Evolutionary conservation across 2,797 vertebrate genomes (phyloP), one percentile per base, ranked within the genome.

Genomic region (Alcedo atthis): DNA sequence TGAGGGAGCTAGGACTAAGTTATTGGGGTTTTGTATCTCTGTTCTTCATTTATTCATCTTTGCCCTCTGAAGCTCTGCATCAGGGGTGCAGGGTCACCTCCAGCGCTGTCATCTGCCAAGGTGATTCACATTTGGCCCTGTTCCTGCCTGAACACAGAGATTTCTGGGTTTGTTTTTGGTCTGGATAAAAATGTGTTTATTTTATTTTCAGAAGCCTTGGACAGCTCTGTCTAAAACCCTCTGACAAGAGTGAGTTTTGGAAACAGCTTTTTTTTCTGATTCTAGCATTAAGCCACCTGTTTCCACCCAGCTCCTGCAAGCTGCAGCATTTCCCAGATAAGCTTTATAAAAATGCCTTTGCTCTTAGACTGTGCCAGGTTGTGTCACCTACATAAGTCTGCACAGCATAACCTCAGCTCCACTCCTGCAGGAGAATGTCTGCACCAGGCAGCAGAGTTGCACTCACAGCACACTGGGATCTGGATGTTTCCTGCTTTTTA

Each of bases 231-330:
- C 63, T 78, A 46, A 90, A 94, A 45, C 20, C 37, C 42, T 83
- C 33, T 6, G 8, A 57, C 54, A 75, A 90, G 37, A 12, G 62
- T 49, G 81, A 54, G 17, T 66, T 83, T 75, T 61, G 46, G 42
- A 74, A 94, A 61, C 58, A 81, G 76, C 24, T 83, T 59, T 94
- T 55, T 95, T 51, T 67, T 69, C 77, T 69, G 82, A 89, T 92
- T 92, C 74, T 85, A 63, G 73, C 73, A 24, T 37, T 18, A 46
- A 58, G 46, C 71, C 9, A 5, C 63, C 71, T 81, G 67, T 71
- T 91, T 64, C 85, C 71, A 64, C 35, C 46, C 1, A 6, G 7
- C 58, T 87, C 75, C 70, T 30, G 42, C 89, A 88, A 74, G 89
- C 54, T 92, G 81, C 51, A 37, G 57, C 15, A 0, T 78, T 80